Base-by-base conservation (phyloP, 2,797 vertebrate genomes). In the Helicolenus hilgendorfi region DNA sequence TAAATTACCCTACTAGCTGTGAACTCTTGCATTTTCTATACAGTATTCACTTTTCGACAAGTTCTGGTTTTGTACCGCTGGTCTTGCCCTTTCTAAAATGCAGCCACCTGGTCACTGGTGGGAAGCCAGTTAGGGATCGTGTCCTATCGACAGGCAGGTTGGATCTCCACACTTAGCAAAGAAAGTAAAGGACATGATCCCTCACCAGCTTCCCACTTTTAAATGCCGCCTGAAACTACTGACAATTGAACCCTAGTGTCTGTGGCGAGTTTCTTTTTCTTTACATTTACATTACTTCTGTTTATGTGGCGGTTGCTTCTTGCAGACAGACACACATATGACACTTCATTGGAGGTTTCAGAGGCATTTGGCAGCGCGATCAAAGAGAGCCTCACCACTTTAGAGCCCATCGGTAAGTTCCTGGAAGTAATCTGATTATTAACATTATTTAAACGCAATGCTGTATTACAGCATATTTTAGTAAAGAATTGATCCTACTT, bases 291-390 rank as follows among this genome's bases (percentile, higher is more conserved):
- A 10, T 6, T 41, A 7, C 35, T 3, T 31, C 2, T 60, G 7
- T 77, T 55, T 11, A 20, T 72, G 18, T 79, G 65, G 3, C 11
- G 67, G 67, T 87, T 79, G 13, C 5, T 41, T 15, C 36, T 69
- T 91, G 36, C 84, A 96, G 96, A 89, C 81, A 87, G 41, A 86
- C 63, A 96, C 84, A 96, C 95, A 0, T 96, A 90, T 36, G 96
- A 96, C 84, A 95, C 94, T 29, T 15, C 93, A 7, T 1, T 59
- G 14, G 96, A 96, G 70, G 83, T 96, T 81, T 86, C 95, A 53
- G 2, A 88, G 55, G 83, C 63, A 11, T 97, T 96, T 83, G 92
- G 92, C 13, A 58, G 79, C 2, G 35, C 93, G 3, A 94, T 97
- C 41, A 95, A 59, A 90, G 33, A 75, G 4, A 96, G 31, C 35